Conservation (phyloP, 2,888 invertebrate genomes). For the Andricus quercusramuli region DNA sequence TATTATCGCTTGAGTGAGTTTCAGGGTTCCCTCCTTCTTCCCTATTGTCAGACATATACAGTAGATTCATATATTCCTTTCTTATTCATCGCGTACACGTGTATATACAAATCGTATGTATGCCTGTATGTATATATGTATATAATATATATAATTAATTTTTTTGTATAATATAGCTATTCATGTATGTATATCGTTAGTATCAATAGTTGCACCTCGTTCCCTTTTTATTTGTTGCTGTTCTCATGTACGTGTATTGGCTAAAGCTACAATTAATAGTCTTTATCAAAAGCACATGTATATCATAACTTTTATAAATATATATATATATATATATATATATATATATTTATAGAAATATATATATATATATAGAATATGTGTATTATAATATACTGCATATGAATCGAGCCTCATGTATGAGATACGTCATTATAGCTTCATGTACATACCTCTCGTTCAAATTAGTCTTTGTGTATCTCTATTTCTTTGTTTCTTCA, state of each 20-base stretch:
- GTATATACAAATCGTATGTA: constrained; percentile 44
- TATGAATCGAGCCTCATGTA: constrained; percentile 62
- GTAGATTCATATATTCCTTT: constrained; percentile 27
- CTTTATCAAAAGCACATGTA: constrained; percentile 77
- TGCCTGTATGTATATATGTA: constrained; percentile 47
- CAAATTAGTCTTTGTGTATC: constrained; percentile 25
- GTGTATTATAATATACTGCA: constrained; percentile 55
- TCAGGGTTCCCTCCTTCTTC: constrained; percentile 50
- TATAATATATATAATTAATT: constrained; percentile 38
- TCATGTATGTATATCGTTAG: constrained; percentile 49
- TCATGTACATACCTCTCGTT: constrained; percentile 23
- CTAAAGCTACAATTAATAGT: constrained; percentile 70
- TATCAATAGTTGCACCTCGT: constrained; percentile 43
- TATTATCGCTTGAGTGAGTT: constrained; percentile 71
- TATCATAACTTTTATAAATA: constrained; percentile 72
- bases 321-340: constrained; percentile 47
- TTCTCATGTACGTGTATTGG: constrained; percentile 46
- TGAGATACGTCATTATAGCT: constrained; percentile 35
- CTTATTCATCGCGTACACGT: constrained; percentile 43
- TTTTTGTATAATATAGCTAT: constrained; percentile 39
- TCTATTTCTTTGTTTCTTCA: constrained; percentile 8
- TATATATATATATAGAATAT: constrained; percentile 50
- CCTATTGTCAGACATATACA: constrained; percentile 34
- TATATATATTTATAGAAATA: constrained; percentile 58
- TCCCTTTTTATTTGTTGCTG: constrained; percentile 43